A percentile compares a stretch with the other conserved stretches of the same genome.
These are phyloP conservation scores for Onchidella celtica DNA, from an alignment of 2,888 invertebrate genomes.

Conservation along the genomic window DNA sequence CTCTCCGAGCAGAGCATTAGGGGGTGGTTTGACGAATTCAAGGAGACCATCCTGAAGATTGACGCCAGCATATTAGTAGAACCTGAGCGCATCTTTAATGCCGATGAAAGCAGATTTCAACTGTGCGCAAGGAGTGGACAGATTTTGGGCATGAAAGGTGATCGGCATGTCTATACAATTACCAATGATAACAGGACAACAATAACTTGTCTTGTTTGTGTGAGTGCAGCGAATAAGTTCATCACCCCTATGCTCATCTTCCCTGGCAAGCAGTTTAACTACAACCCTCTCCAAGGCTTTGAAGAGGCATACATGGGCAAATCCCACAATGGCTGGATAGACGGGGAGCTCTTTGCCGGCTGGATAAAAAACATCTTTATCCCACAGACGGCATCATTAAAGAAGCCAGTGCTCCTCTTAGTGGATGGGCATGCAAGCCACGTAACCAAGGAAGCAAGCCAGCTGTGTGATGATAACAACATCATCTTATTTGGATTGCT, in stretches of 20 bases:
- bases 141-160: not conserved
- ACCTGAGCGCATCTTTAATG: not conserved
- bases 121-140: not conserved
- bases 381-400: not conserved
- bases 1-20: not conserved
- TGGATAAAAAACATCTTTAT: not conserved
- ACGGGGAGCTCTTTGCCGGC: not conserved
- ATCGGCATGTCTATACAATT: not conserved
- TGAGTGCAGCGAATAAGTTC: not conserved
- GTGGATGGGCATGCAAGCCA: conserved; percentile 7
- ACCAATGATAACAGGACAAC: not conserved
- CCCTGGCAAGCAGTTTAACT: not conserved
- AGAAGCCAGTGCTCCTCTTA: not conserved
- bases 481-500: not conserved
- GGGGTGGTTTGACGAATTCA: not conserved
- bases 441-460: not conserved
- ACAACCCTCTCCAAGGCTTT: not conserved
- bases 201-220: not conserved
- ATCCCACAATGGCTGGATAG: not conserved
- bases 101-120: conserved; percentile 6
- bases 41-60: not conserved
- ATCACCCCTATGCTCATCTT: not conserved
- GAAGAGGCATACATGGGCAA: not conserved
- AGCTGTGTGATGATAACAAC: not conserved
- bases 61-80: not conserved